Evolutionary conservation across 2,888 invertebrate species (phyloP), one percentile per base, ranked within the genome.

Genomic region (Bombyx huttoni): DNA sequence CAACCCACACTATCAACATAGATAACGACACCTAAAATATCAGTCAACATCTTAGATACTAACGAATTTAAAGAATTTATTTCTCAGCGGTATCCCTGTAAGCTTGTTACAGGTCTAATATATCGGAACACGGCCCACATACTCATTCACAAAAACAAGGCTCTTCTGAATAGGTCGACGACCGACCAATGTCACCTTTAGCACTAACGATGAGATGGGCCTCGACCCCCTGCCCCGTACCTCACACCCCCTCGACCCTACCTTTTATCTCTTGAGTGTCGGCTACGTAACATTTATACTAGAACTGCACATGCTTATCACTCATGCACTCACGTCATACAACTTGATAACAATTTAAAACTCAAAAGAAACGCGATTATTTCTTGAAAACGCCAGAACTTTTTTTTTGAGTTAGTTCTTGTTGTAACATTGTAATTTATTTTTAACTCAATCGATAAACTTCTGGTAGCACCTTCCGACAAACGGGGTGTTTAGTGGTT

Each of bases 151-250:
- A 50, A 50, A 48, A 52, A 52, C 52, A 50, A 52, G 50, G 45
- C 48, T 49, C 24, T 24, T 49, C 47, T 46, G 47, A 46, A 49
- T 40, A 47, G 80, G 75, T 81, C 81, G 69, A 68, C 64, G 80
- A 68, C 80, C 81, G 72, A 64, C 58, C 81, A 85, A 84, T 76
- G 85, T 85, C 85, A 85, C 83, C 85, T 84, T 78, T 76, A 69
- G 66, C 67, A 61, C 62, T 62, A 74, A 72, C 70, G 73, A 62
- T 70, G 64, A 73, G 74, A 77, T 69, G 72, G 65, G 60, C 60
- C 57, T 59, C 60, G 59, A 61, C 61, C 58, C 60, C 59, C 52
- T 60, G 47, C 50, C 53, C 59, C 53, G 51, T 60, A 51, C 63
- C 48, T 46, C 52, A 50, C 52, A 47, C 40, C 45, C 52, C 24